Evolutionary conservation across 2,113 vertebrate genomes (phyloP).

Genomic region (Elephas maximus): DNA sequence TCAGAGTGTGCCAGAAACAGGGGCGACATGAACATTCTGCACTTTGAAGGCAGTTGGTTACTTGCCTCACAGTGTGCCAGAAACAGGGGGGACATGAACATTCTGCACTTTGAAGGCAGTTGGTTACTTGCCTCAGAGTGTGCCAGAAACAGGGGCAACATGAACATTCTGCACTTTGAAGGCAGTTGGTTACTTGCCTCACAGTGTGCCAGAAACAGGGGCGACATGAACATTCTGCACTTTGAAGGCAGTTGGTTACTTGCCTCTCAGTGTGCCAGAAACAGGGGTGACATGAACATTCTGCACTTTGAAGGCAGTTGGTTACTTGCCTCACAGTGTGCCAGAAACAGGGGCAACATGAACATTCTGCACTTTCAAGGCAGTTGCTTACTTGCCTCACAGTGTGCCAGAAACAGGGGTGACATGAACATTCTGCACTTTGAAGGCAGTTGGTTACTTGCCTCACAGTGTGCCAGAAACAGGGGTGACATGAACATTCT

Average conservation of each 20-base stretch:
- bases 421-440: neutral
- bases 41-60: neutral
- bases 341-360: neutral
- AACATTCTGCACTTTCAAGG: neutral
- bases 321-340: neutral
- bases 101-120: neutral
- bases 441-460: neutral
- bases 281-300: neutral
- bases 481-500: neutral
- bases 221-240: neutral
- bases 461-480: neutral
- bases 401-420: neutral
- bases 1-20: neutral
- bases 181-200: neutral
- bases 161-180: neutral
- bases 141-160: neutral
- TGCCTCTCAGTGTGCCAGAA: neutral
- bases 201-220: neutral
- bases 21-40: neutral
- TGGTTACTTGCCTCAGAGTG: neutral
- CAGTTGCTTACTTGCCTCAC: neutral
- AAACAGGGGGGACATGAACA: neutral
- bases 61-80: neutral
- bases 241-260: neutral
- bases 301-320: neutral